Conservation (phyloP, 2,888 invertebrate species). For the Augochlorella aurata region DNA sequence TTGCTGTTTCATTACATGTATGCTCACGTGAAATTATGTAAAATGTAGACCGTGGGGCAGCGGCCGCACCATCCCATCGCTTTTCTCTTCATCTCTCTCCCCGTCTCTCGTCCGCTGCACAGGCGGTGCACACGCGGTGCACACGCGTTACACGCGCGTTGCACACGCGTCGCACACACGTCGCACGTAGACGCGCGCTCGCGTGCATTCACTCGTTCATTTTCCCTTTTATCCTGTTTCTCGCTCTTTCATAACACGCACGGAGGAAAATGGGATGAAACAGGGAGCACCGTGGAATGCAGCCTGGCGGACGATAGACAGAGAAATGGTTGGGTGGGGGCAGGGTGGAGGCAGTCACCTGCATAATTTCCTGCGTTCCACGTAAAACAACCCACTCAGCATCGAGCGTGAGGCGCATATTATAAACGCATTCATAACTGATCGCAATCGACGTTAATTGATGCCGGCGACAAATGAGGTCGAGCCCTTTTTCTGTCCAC, state of each 20-base stretch:
- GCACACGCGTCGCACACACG: no score
- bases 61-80: constrained; percentile 22
- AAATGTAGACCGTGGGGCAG: constrained; percentile 54
- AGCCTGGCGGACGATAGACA: background rate
- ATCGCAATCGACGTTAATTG: constrained; percentile 73
- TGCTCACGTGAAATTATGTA: constrained; percentile 61
- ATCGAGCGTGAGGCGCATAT: constrained; percentile 65
- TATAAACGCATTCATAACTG: constrained; percentile 68
- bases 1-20: constrained; percentile 58
- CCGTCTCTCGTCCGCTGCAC: no score
- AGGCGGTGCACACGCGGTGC: background rate
- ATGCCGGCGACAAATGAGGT: constrained; percentile 37
- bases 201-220: background rate
- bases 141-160: no score
- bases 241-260: background rate
- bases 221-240: background rate
- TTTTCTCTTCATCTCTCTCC: constrained; percentile 7
- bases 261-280: constrained; percentile 14
- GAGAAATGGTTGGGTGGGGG: background rate
- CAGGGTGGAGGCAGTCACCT: constrained; percentile 29
- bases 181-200: background rate
- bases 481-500: constrained; percentile 21
- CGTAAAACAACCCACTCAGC: constrained; percentile 58
- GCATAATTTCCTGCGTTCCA: constrained; percentile 62
- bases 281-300: background rate